Evolutionary conservation across 2,797 vertebrate genomes (phyloP), one percentile per base, ranked within the genome.

Genomic region (Lithobates pipiens): DNA sequence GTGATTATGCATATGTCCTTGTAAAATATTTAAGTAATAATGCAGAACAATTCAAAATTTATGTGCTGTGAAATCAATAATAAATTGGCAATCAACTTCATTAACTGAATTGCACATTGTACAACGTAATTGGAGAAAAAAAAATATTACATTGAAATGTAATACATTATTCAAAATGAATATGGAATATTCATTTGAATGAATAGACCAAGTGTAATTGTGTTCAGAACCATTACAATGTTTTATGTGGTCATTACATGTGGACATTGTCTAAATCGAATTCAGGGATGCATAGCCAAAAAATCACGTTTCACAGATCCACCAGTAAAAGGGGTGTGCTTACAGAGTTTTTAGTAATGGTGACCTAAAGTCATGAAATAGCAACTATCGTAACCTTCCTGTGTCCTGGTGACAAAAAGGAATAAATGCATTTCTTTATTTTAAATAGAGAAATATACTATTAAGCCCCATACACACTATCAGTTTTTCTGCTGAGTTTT

Each of bases 41-140:
- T 27, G 54, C 50, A 70, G 81, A 65, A 77, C 50, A 82, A 70
- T 34, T n/a, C 63, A 72, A 32, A 82, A 72, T 86, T 86, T 82
- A 77, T 82, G 79, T 82, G 79, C 74, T 76, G 76, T 86, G 75
- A 86, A 83, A 82, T 86, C 74, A 86, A 73, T 86, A 57, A 83
- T 63, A 86, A 86, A 77, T 32, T 72, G 80, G 32, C 32, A 83
- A 86, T 83, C 76, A 74, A 63, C 46, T 82, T 83, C 76, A 86
- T 86, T 83, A 86, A 82, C 68, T 86, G 80, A 76, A 39, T 78
- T 63, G 70, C 65, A 74, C 75, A 77, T 73, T 25, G 25, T 39
- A 39, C 36, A 39, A 39, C 6, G 36, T 77, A 82, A 82, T 86
- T 82, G 85, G 34, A 54, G 32, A n/a, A 42, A 65, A 77, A 63